phyloP scores from a whole-genome alignment of 2,113 vertebrate genomes.

The Chloebia gouldiae region DNA sequence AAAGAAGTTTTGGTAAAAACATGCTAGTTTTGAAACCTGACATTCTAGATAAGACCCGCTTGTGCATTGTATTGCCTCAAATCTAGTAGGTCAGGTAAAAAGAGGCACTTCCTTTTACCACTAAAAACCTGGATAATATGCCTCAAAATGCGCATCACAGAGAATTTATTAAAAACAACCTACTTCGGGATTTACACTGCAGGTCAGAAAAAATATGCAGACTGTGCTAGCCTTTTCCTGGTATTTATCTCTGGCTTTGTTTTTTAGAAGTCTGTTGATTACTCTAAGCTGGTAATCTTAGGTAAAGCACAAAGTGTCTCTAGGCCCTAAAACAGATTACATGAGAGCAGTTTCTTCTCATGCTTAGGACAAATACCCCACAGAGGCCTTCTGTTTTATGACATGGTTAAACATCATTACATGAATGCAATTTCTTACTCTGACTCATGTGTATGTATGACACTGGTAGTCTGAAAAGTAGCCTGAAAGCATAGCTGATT shows the following conservation, averaged over 20 bases:
- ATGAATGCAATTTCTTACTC: not conserved
- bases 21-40: not conserved
- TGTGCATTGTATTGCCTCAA: not conserved
- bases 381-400: not conserved
- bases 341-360: not conserved
- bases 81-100: not conserved
- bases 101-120: not conserved
- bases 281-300: not conserved
- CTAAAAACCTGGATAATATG: not conserved
- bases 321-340: not conserved
- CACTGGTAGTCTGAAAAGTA: not conserved
- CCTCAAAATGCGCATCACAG: not conserved
- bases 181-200: not conserved
- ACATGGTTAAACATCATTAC: not conserved
- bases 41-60: not conserved
- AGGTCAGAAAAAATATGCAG: not conserved
- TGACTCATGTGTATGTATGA: accelerated
- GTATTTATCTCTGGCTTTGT: not conserved
- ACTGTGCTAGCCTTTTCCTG: not conserved
- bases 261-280: not conserved
- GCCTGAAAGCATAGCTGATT: not conserved
- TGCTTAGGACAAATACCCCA: not conserved
- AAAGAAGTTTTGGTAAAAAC: not conserved
- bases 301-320: not conserved
- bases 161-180: not conserved